phyloP scores from a whole-genome alignment of 2,888 invertebrate species.

The Drosophila aldrichi region DNA sequence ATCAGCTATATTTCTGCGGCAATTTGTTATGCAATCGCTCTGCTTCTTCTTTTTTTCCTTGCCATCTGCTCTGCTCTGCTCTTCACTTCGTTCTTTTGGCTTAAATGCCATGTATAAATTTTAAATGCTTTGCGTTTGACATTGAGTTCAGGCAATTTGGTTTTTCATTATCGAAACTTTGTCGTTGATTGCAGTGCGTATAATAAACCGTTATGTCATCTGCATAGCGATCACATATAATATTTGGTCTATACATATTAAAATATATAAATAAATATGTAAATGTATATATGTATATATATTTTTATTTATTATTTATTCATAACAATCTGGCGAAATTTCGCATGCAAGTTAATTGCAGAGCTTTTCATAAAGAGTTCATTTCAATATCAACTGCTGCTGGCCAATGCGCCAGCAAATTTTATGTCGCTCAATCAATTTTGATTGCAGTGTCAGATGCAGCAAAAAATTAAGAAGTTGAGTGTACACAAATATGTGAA shows the following conservation, averaged over 20 bases:
- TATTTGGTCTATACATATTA: conserved; percentile 8
- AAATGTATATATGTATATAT: not conserved
- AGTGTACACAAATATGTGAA: not conserved
- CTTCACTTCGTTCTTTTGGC: conserved; percentile 15
- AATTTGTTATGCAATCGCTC: conserved; percentile 38
- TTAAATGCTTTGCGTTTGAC: conserved; percentile 16
- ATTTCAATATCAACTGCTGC: conserved; percentile 55
- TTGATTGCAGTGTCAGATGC: conserved; percentile 19
- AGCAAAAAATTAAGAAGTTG: not conserved
- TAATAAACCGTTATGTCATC: conserved; percentile 28
- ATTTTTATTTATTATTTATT: conserved; percentile 28
- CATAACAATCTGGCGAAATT: conserved; percentile 21
- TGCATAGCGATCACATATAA: conserved; percentile 23
- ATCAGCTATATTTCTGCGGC: conserved; percentile 13
- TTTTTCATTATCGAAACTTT: conserved; percentile 32
- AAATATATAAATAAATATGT: too few relatives aligned
- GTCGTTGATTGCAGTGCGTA: conserved; percentile 14
- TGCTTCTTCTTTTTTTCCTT: conserved; percentile 8
- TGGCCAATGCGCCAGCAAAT: conserved; percentile 30
- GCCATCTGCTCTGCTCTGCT: too few relatives aligned
- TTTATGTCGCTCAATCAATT: conserved; percentile 41
- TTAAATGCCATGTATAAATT: conserved; percentile 14
- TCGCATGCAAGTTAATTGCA: conserved; percentile 53
- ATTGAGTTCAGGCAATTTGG: conserved; percentile 1
- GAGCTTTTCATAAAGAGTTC: conserved; percentile 53